Evolutionary conservation across 2,797 vertebrate species (phyloP).

Genomic region (Karalla daura): DNA sequence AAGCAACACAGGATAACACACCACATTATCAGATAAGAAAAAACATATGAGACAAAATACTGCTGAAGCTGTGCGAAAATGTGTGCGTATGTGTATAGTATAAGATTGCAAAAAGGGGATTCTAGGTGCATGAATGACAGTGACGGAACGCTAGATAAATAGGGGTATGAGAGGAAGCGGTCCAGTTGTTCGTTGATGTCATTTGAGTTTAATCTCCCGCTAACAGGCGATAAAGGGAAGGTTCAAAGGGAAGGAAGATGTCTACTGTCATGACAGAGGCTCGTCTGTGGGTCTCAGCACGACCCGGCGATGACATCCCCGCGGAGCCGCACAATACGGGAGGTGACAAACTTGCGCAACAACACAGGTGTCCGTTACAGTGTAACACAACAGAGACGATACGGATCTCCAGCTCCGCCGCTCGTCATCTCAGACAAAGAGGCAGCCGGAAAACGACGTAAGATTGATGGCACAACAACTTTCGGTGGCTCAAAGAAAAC

Average conservation of each 20-base stretch:
- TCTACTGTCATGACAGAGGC: background rate
- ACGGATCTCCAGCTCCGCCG: slow-evolving; percentile 19
- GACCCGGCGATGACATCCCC: slow-evolving; percentile 5
- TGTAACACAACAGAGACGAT: slow-evolving; percentile 32
- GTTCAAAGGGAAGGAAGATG: background rate
- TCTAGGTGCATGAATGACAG: no score
- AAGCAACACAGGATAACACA: no score
- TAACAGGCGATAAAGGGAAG: background rate
- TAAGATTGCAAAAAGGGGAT: no score
- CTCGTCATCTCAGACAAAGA: slow-evolving; percentile 58
- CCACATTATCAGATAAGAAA: no score
- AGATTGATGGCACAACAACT: slow-evolving; percentile 65
- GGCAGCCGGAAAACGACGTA: slow-evolving; percentile 45
- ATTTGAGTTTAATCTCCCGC: background rate
- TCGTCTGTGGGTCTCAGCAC: background rate
- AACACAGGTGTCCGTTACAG: slow-evolving; percentile 23
- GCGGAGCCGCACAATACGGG: background rate
- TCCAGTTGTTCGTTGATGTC: background rate
- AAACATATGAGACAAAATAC: no score
- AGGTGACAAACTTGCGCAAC: slow-evolving; percentile 27
- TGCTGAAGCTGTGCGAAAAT: no score
- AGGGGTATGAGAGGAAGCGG: rapidly evolving
- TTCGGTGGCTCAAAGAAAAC: slow-evolving; percentile 67
- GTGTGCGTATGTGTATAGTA: no score
- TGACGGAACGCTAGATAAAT: no score